A percentile compares a stretch with the other conserved stretches of the same genome.
Conservation (phyloP, 2,888 invertebrate genomes). For the Cryptus armator region DNA sequence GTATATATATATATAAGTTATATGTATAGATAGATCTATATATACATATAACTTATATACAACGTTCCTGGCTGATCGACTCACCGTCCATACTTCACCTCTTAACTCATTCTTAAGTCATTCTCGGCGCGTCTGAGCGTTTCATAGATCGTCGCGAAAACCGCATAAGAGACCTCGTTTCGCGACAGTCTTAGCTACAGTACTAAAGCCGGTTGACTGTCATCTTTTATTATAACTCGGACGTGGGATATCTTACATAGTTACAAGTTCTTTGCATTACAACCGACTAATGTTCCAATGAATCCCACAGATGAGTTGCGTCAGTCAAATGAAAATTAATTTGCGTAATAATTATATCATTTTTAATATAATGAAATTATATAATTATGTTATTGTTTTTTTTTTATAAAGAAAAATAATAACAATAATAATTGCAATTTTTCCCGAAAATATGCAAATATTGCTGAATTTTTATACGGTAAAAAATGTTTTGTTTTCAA, state of each 20-base stretch:
- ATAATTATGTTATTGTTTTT: no score
- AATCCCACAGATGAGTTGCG: not conserved
- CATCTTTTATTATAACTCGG: conserved; percentile 47
- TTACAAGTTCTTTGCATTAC: conserved; percentile 36
- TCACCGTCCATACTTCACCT: conserved; percentile 51
- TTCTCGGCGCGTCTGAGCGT: conserved; percentile 48
- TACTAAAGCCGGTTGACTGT: conserved; percentile 34
- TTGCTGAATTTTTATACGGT: no score
- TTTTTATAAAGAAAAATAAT: no score
- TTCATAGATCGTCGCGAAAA: conserved; percentile 49
- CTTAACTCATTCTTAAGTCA: conserved; percentile 60
- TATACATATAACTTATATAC: not conserved
- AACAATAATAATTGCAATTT: no score
- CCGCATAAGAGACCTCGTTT: conserved; percentile 34
- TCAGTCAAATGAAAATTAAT: no score
- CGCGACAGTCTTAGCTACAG: not conserved
- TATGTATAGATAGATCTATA: not conserved
- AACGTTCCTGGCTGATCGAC: conserved; percentile 39
- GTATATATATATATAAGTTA: not conserved
- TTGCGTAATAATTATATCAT: no score
- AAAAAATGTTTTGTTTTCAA: no score
- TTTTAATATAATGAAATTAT: no score
- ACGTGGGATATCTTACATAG: conserved; percentile 34
- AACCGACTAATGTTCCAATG: conserved; percentile 1
- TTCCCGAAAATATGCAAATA: no score